Percentiles rank a stretch among this genome's conserved stretches.
These are phyloP conservation scores for Ennomos fuscantarius DNA, from an alignment of 2,888 invertebrate species.

Conservation along the genomic window DNA sequence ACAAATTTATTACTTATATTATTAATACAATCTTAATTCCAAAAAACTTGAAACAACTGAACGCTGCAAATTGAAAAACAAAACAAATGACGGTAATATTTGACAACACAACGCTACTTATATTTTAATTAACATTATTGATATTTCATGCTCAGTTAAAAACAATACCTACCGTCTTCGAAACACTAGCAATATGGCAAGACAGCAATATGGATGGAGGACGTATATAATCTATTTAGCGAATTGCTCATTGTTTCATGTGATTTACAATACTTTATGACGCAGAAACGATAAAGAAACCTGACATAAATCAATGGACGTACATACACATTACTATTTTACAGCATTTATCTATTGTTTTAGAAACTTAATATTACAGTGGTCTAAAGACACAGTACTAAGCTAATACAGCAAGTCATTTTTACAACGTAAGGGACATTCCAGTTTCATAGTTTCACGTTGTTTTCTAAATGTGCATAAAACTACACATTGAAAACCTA, in stretches of 20 bases:
- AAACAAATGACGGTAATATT: background rate
- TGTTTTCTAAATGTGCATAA: constrained; percentile 2
- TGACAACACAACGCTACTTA: constrained; percentile 19
- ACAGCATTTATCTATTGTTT: constrained; percentile 69
- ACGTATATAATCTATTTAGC: constrained; percentile 81
- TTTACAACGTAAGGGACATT: constrained; percentile 37
- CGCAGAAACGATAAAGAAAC: constrained; percentile 80
- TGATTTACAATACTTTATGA: constrained; percentile 80
- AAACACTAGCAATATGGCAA: constrained; percentile 82
- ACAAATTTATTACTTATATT: background rate
- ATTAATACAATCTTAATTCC: too few species aligned
- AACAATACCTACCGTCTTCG: constrained; percentile 73
- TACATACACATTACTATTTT: constrained; percentile 71
- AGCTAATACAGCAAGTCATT: background rate
- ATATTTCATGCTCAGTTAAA: constrained; percentile 52
- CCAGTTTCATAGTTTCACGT: background rate
- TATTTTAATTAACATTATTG: constrained; percentile 46
- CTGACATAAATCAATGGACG: constrained; percentile 77
- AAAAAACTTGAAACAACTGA: too few species aligned
- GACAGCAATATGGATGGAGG: constrained; percentile 82
- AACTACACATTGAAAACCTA: background rate
- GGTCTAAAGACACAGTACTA: constrained; percentile 1
- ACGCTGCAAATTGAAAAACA: too few species aligned
- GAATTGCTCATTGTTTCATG: constrained; percentile 82
- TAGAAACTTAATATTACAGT: constrained; percentile 57